Base-by-base conservation (phyloP, 2,113 vertebrate species). In the Hippocampus barbouri region DNA sequence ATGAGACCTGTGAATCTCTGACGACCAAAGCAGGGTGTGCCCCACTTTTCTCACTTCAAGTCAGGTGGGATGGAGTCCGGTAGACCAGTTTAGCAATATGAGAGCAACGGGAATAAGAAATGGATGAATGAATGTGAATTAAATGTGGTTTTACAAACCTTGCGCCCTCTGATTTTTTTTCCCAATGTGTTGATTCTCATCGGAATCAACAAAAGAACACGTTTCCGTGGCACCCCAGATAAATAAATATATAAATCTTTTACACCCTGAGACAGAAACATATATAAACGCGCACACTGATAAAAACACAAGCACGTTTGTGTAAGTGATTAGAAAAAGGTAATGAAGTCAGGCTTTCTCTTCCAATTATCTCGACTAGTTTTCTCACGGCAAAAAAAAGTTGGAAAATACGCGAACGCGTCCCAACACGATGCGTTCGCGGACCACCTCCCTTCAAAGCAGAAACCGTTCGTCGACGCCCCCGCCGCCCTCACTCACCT, bases 401-500 rank as follows among this genome's bases (percentile, higher is more conserved):
- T 1, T 1, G 2, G 34, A 34, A 34, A 23, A 34, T 30, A 61
- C 6, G 3, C 59, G 2, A 47, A 27, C 41, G 43, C 23, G 41
- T 49, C 41, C 25, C n/a, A 15, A 47, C 64, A 47, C 5, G 56
- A 23, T 43, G 9, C 43, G 3, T 23, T 66, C 41, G n/a, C 23
- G n/a, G 41, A 61, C 4, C 23, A 1, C 25, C 56, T n/a, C 23
- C 30, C 23, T 51, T 30, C 40, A 20, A 25, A 45, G 7, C 66
- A 38, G n/a, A 62, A 4, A 10, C 12, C 8, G 1, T 66, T 47
- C 14, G 41, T 47, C 40, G 40, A n/a, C 23, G 11, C 10, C 40
- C 20, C 62, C 5, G 11, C 40, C 18, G 1, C 62, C 62, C 8
- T 66, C 43, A 47, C 41, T 66, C 43, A 66, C 64, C 82, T 78